Evolutionary conservation across 2,888 invertebrate species (phyloP).

Genomic region (Clusia tigrina): DNA sequence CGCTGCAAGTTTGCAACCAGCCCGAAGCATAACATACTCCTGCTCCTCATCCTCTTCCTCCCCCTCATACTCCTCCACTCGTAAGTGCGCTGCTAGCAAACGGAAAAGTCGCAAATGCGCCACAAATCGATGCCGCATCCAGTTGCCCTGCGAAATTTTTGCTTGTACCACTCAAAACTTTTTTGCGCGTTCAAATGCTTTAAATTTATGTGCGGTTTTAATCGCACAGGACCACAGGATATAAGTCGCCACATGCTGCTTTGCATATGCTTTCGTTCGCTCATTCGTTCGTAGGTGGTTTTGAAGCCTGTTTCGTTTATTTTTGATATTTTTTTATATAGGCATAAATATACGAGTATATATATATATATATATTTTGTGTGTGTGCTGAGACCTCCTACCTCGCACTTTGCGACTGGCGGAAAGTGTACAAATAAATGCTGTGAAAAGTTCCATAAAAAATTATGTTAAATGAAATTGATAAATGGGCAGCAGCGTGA

Average conservation of each 20-base stretch:
- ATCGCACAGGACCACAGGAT: not conserved
- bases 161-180: not conserved
- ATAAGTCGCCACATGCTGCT: not conserved
- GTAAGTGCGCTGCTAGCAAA: too few relatives aligned
- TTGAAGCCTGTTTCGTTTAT: too few relatives aligned
- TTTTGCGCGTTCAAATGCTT: not conserved
- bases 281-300: too few relatives aligned
- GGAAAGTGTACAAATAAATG: not conserved
- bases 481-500: not conserved
- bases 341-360: not conserved
- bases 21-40: too few relatives aligned
- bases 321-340: too few relatives aligned
- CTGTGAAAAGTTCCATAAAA: too few relatives aligned
- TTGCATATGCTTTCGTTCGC: too few relatives aligned
- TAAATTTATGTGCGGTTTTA: conserved; percentile 4
- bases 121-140: conserved; percentile 5
- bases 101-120: conserved; percentile 12
- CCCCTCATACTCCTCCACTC: too few relatives aligned
- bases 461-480: not conserved
- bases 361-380: not conserved
- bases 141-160: not conserved
- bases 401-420: not conserved
- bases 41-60: not conserved
- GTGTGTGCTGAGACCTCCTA: conserved; percentile 6
- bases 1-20: not conserved